Conservation (phyloP, 2,113 vertebrate species). For the Hucho hucho region DNA sequence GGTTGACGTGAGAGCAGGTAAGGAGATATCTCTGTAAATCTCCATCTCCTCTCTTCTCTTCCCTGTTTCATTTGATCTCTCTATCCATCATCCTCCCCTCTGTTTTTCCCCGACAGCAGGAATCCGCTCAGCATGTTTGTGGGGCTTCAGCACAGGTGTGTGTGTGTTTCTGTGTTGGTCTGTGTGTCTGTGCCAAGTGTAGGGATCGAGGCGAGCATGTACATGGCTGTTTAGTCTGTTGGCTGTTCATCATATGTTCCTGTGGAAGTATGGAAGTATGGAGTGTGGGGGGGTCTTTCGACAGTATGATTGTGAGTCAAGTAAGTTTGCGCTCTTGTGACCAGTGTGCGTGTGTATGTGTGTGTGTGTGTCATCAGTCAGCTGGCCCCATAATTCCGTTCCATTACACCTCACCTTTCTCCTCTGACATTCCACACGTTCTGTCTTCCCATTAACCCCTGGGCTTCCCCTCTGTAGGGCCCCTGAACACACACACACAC, state of each 20-base stretch:
- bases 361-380: conserved; percentile 14
- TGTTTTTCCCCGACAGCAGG: conserved; percentile 16
- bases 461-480: conserved; percentile 30
- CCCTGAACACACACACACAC: too few relatives aligned
- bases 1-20: neutral
- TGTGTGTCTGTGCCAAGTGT: too few relatives aligned
- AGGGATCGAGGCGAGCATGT: too few relatives aligned
- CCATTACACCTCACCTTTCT: conserved; percentile 68
- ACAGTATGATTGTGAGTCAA: too few relatives aligned
- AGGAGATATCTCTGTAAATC: neutral
- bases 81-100: conserved; percentile 37
- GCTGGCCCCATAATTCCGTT: conserved; percentile 62
- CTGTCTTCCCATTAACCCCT: conserved; percentile 34
- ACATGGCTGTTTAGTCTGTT: too few relatives aligned
- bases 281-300: too few relatives aligned
- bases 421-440: conserved; percentile 62
- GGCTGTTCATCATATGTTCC: too few relatives aligned
- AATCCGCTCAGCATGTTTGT: neutral
- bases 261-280: too few relatives aligned
- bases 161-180: too few relatives aligned
- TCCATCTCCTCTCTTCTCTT: neutral
- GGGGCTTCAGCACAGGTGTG: neutral
- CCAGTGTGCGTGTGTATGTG: neutral
- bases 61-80: conserved; percentile 8
- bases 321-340: too few relatives aligned